A percentile compares a stretch with the other conserved stretches of the same genome.
Evolutionary conservation across 2,113 vertebrate genomes (phyloP).

Genomic region (Oncorhynchus kisutch): DNA sequence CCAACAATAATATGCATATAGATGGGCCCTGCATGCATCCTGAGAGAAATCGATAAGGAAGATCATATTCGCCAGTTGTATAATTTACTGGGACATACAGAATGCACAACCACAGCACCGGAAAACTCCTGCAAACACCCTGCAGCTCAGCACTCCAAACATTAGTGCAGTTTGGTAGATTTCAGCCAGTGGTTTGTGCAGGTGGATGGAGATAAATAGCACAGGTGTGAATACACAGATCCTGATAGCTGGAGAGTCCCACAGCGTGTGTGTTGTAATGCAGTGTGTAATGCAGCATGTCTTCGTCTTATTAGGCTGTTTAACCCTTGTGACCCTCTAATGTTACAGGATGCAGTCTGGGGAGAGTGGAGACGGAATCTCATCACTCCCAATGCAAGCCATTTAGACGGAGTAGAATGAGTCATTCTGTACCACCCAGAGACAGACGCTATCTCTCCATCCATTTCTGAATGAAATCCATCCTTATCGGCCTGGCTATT

Average conservation of each 20-base stretch:
- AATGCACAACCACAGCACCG: not conserved
- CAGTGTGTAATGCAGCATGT: slow-evolving; percentile 71
- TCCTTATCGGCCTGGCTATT: not conserved
- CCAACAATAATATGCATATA: no score
- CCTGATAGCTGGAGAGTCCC: not conserved
- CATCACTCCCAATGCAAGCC: not conserved
- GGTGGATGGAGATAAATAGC: not conserved
- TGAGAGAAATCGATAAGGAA: no score
- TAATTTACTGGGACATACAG: no score
- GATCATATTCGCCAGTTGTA: no score
- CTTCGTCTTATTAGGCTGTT: slow-evolving; percentile 65
- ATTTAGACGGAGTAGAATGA: not conserved
- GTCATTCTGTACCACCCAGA: not conserved
- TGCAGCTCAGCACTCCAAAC: not conserved
- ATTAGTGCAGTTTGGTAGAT: not conserved
- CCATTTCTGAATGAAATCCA: not conserved
- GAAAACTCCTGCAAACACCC: not conserved
- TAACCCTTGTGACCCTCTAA: slow-evolving; percentile 54
- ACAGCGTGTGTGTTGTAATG: slow-evolving; percentile 1
- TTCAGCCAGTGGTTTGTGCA: not conserved
- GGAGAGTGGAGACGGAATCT: not conserved
- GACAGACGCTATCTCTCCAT: not conserved
- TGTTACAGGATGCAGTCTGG: slow-evolving; percentile 22
- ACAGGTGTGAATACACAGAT: not conserved
- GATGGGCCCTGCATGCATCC: no score